A percentile compares a stretch with the other conserved stretches of the same genome.
These are phyloP conservation scores for Bugula neritina DNA, from an alignment of 2,888 invertebrate species.

Conservation along the genomic window DNA sequence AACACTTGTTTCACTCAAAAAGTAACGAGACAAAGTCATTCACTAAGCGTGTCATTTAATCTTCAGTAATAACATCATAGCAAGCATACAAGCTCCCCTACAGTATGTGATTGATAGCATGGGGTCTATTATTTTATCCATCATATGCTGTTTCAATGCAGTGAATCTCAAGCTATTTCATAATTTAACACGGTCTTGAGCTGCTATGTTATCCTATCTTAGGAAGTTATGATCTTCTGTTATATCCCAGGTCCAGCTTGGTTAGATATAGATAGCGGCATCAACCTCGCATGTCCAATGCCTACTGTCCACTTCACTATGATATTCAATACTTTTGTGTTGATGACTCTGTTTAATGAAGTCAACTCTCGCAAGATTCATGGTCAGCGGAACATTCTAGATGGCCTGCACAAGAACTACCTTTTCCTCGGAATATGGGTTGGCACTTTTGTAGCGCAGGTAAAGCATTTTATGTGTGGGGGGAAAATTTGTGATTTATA, in stretches of 20 bases:
- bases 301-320: slow-evolving; percentile 97
- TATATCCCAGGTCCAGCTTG: slow-evolving; percentile 79
- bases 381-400: slow-evolving; percentile 95
- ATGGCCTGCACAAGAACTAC: slow-evolving; percentile 93
- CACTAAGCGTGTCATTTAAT: too few relatives aligned
- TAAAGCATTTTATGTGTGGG: slow-evolving; percentile 49
- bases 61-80: too few relatives aligned
- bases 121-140: not conserved
- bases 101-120: not conserved
- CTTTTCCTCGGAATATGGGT: slow-evolving; percentile 98
- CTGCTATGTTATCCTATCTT: too few relatives aligned
- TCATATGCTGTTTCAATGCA: not conserved
- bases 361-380: slow-evolving; percentile 99
- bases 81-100: not conserved
- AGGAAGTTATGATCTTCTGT: too few relatives aligned
- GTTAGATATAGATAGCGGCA: slow-evolving; percentile 88
- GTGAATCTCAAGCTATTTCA: too few relatives aligned
- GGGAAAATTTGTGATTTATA: too few relatives aligned
- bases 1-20: too few relatives aligned
- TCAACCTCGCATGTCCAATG: slow-evolving; percentile 52
- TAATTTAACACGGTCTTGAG: too few relatives aligned
- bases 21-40: too few relatives aligned
- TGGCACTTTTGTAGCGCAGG: slow-evolving; percentile 87
- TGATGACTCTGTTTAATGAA: slow-evolving; percentile 99
- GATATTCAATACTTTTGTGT: slow-evolving; percentile 98